Evolutionary conservation across 2,888 invertebrate species (phyloP).

Genomic region (Drosophila colorata): DNA sequence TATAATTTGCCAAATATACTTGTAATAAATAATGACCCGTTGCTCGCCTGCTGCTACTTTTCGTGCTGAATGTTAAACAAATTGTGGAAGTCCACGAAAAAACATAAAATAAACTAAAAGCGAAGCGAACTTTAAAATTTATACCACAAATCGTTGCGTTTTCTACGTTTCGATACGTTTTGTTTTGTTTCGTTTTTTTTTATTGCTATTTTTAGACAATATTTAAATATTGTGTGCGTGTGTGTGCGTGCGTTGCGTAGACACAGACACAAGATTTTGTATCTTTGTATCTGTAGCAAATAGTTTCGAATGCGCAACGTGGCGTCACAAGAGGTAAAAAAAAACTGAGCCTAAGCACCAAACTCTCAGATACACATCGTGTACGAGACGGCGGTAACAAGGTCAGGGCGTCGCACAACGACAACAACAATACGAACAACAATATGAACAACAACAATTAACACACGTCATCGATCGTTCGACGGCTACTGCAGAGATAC

Average conservation of each 20-base stretch:
- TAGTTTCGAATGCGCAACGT: conserved; percentile 42
- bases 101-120: conserved; percentile 13
- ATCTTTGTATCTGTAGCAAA: conserved; percentile 19
- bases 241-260: conserved; percentile 45
- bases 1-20: background rate
- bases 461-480: conserved; percentile 66
- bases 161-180: conserved; percentile 38
- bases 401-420: conserved; percentile 69
- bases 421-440: conserved; percentile 30
- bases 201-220: conserved; percentile 55
- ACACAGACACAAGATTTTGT: conserved; percentile 26
- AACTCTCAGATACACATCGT: conserved; percentile 31
- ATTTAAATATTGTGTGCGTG: conserved; percentile 47
- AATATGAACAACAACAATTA: conserved; percentile 42
- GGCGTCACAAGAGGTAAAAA: conserved; percentile 34
- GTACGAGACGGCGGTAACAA: conserved; percentile 65
- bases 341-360: conserved; percentile 30
- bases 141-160: conserved; percentile 53
- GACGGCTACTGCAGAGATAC: conserved; percentile 57
- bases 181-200: conserved; percentile 40
- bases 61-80: conserved; percentile 39
- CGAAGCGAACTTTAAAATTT: conserved; percentile 45
- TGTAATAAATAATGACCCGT: background rate
- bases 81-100: conserved; percentile 44
- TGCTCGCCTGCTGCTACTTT: conserved; percentile 4